Conservation (phyloP, 37 sponge, comb jelly and placozoan species). For the Oopsacas minuta region DNA sequence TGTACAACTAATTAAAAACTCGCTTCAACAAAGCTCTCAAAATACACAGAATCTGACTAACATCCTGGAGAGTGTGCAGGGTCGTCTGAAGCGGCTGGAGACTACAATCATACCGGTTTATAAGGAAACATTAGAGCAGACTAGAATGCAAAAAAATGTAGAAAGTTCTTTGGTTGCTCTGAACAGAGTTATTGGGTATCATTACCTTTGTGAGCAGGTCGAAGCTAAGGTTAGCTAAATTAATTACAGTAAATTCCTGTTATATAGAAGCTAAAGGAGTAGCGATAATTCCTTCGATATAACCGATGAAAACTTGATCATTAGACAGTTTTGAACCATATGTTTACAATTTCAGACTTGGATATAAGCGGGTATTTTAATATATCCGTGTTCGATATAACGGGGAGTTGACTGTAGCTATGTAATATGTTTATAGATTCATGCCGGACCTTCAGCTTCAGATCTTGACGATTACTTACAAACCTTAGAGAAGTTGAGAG, state of each 20-base stretch:
- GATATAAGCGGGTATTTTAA: no score
- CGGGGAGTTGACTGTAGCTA: no score
- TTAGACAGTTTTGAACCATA: no score
- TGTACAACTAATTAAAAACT: not conserved
- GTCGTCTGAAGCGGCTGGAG: conserved; percentile 60
- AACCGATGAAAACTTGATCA: no score
- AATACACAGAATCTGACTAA: conserved; percentile 34
- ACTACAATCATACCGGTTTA: conserved; percentile 74
- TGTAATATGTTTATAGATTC: not conserved
- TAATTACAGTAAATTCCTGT: no score
- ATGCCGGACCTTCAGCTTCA: not conserved
- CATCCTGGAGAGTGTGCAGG: conserved; percentile 73
- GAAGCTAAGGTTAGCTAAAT: conserved; percentile 44
- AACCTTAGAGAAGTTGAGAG: not conserved
- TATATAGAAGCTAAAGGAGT: no score
- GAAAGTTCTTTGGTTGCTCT: conserved; percentile 40
- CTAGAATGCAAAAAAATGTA: conserved; percentile 76
- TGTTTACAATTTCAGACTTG: no score
- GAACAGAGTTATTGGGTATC: conserved; percentile 50
- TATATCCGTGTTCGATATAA: no score
- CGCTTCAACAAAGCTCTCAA: not conserved
- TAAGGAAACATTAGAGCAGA: conserved; percentile 46
- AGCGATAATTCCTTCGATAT: no score
- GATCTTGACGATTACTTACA: not conserved
- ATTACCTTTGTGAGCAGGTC: conserved; percentile 61